Conservation (phyloP, 2,888 invertebrate genomes). For the Diadegma fenestrale region DNA sequence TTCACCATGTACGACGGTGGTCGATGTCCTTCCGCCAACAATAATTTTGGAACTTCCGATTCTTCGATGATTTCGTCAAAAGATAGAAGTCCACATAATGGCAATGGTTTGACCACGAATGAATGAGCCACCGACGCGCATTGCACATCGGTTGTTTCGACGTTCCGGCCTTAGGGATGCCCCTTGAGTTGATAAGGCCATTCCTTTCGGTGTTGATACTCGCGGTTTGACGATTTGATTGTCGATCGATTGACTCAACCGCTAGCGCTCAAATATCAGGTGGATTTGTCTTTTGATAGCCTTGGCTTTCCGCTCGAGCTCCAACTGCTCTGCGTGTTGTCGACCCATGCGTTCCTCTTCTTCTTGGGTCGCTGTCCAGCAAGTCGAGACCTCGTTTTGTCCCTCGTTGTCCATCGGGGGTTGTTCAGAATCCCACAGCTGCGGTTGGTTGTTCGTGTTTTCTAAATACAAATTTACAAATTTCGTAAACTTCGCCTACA, state of each 20-base stretch:
- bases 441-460: not conserved
- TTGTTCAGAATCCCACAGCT: not conserved
- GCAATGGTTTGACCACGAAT: not conserved
- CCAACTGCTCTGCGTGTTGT: not conserved
- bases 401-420: not conserved
- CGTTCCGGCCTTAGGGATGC: not conserved
- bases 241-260: not conserved
- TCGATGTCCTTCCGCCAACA: not conserved
- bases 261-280: not conserved
- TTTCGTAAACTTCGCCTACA: slow-evolving; percentile 46
- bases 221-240: not conserved
- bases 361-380: not conserved
- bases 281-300: not conserved
- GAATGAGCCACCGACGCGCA: not conserved
- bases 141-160: not conserved
- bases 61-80: slow-evolving; percentile 21
- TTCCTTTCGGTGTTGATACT: not conserved
- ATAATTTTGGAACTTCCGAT: not conserved
- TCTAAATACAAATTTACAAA: not conserved
- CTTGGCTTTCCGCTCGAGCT: not conserved
- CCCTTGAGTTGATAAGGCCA: not conserved
- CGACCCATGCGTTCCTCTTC: not conserved
- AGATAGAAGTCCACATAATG: not conserved
- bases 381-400: not conserved
- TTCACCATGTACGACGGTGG: slow-evolving; percentile 21